These are phyloP conservation scores for Vimba vimba DNA, from an alignment of 2,113 vertebrate genomes.

Conservation along the genomic window DNA sequence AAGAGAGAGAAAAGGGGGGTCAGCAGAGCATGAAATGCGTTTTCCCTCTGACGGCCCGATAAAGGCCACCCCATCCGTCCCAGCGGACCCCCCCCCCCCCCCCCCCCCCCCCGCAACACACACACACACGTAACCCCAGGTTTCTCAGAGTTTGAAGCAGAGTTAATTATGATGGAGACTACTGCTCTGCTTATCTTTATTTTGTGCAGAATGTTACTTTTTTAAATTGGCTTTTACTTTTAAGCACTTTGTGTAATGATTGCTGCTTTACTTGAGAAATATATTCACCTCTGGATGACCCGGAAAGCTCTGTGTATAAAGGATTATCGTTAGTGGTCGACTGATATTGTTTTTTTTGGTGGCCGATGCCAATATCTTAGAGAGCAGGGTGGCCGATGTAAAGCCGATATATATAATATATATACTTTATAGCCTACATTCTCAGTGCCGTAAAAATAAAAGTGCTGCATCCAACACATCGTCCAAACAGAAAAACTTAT, in stretches of 20 bases:
- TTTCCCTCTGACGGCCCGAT: constrained; percentile 72
- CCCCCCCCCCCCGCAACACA: constrained; percentile 35
- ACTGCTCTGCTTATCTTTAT: constrained; percentile 24
- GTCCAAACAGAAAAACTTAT: no score
- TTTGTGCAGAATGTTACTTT: constrained; percentile 14
- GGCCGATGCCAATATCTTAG: no score
- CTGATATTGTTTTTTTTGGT: no score
- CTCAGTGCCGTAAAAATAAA: no score
- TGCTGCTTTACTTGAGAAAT: background rate
- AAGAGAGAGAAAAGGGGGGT: constrained; percentile 53
- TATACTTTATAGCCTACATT: no score
- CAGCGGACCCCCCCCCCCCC: constrained; percentile 24
- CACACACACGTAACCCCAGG: background rate
- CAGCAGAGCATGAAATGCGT: constrained; percentile 69
- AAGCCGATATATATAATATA: no score
- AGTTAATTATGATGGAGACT: constrained; percentile 18
- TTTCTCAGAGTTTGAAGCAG: background rate
- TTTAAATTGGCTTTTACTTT: background rate
- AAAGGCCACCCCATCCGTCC: constrained; percentile 66
- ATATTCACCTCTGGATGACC: background rate
- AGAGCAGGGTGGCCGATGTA: no score
- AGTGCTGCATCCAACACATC: no score
- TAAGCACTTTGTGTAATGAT: background rate
- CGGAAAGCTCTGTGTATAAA: background rate
- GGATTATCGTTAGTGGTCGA: background rate